phyloP scores from a whole-genome alignment of 2,888 invertebrate species.

The Arge pagana region DNA sequence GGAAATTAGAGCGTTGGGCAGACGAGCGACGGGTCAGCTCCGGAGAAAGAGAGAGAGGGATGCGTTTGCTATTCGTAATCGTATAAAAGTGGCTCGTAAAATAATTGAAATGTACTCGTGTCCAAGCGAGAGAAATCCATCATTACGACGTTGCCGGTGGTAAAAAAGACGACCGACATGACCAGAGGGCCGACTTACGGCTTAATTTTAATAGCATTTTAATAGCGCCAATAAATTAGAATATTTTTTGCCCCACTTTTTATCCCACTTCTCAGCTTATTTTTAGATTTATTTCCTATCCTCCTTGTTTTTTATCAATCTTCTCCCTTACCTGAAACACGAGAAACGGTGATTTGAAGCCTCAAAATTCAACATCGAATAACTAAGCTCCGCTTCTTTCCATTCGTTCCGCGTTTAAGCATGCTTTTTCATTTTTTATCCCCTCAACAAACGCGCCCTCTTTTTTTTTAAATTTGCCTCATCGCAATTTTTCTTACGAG shows the following conservation, averaged over 20 bases:
- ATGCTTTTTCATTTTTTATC: too few species aligned
- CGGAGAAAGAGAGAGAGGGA: background rate
- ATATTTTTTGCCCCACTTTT: too few species aligned
- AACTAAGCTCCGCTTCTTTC: too few species aligned
- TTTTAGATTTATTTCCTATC: background rate
- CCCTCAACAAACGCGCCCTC: too few species aligned
- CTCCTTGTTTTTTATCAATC: background rate
- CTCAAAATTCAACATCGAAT: too few species aligned
- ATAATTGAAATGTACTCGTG: slow-evolving; percentile 11
- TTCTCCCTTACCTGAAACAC: background rate
- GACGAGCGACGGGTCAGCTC: background rate
- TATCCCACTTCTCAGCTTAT: background rate
- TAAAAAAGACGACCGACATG: slow-evolving; percentile 4
- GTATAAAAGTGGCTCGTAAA: slow-evolving; percentile 2
- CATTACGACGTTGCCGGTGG: slow-evolving; percentile 1
- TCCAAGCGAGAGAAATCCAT: slow-evolving; percentile 3
- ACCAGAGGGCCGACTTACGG: slow-evolving; percentile 12
- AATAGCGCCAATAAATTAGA: slow-evolving; percentile 14
- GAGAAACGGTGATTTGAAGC: slow-evolving; percentile 12
- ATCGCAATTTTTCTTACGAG: too few species aligned
- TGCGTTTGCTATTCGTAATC: too few species aligned
- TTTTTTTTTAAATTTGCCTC: too few species aligned
- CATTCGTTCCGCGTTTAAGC: too few species aligned
- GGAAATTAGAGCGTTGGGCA: background rate
- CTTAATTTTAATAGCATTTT: slow-evolving; percentile 19